A percentile compares a stretch with the other conserved stretches of the same genome.
Conservation (phyloP, 1,140 invertebrate genomes). For the Bombus picipes region DNA sequence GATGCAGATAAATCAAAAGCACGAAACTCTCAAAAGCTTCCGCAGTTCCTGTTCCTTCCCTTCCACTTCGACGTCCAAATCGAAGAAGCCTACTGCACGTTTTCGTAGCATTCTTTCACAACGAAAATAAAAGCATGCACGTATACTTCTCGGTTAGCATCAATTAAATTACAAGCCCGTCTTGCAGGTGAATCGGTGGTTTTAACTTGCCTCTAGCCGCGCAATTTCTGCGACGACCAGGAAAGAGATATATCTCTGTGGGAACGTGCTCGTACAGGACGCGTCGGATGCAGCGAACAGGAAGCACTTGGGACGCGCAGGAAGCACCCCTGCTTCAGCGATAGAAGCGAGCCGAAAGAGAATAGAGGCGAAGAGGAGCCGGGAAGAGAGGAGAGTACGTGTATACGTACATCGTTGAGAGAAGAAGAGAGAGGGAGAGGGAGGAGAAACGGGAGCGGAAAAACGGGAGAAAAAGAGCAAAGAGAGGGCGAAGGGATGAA, state of each 20-base stretch:
- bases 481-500: constrained; percentile 65
- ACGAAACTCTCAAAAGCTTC: no score
- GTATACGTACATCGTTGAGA: not conserved
- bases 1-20: no score
- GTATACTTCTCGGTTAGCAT: no score
- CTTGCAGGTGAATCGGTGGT: constrained; percentile 9
- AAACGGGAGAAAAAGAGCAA: constrained; percentile 60
- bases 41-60: no score
- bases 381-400: constrained; percentile 28
- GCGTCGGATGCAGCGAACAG: constrained; percentile 56
- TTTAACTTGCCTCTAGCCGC: not conserved
- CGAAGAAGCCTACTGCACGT: no score
- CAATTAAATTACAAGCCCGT: no score
- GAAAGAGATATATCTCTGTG: not conserved
- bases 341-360: constrained; percentile 53
- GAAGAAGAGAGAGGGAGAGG: not conserved
- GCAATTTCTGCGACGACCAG: not conserved
- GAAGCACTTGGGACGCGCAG: constrained; percentile 65
- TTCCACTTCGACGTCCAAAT: no score
- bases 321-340: constrained; percentile 72
- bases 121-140: no score
- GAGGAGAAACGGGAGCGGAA: constrained; percentile 19
- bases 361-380: constrained; percentile 34
- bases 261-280: constrained; percentile 18
- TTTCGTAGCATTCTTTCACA: no score